These are phyloP conservation scores for Brenthis ino DNA, from an alignment of 2,888 invertebrate genomes.

Conservation along the genomic window DNA sequence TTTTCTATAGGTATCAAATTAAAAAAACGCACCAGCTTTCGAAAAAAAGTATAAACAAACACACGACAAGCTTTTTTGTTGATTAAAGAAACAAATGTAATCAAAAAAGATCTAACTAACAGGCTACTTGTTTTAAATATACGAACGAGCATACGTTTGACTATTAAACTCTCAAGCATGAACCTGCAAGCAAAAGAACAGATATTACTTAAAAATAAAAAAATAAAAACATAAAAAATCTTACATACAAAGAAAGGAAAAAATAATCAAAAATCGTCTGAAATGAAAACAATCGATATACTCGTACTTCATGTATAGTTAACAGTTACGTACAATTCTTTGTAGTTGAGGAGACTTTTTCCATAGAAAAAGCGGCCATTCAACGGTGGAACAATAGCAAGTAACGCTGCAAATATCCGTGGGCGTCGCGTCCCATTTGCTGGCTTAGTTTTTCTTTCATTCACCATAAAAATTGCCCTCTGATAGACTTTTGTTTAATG, in stretches of 20 bases:
- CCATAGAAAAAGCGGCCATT: conserved; percentile 29
- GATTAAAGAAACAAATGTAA: too few species aligned
- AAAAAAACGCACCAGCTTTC: too few species aligned
- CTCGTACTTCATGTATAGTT: neutral
- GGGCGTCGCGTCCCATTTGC: conserved; percentile 32
- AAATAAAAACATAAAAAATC: neutral
- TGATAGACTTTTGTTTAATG: conserved; percentile 29
- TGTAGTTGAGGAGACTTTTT: conserved; percentile 25
- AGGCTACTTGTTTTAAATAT: too few species aligned
- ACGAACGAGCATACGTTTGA: too few species aligned
- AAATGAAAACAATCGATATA: conserved; percentile 3
- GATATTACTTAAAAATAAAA: too few species aligned
- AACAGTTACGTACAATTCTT: conserved; percentile 23
- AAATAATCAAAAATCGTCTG: neutral
- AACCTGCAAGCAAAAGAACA: too few species aligned
- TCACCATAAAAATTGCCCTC: conserved; percentile 34
- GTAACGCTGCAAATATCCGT: conserved; percentile 31
- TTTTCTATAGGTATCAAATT: too few species aligned
- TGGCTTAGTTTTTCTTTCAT: conserved; percentile 29
- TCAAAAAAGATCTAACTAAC: too few species aligned
- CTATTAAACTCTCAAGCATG: too few species aligned
- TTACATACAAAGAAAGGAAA: neutral
- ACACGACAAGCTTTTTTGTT: too few species aligned
- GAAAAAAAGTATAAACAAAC: too few species aligned
- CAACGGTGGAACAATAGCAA: conserved; percentile 31